These are phyloP conservation scores for Darevskia mixta DNA, from an alignment of 2,797 vertebrate genomes.

Conservation along the genomic window DNA sequence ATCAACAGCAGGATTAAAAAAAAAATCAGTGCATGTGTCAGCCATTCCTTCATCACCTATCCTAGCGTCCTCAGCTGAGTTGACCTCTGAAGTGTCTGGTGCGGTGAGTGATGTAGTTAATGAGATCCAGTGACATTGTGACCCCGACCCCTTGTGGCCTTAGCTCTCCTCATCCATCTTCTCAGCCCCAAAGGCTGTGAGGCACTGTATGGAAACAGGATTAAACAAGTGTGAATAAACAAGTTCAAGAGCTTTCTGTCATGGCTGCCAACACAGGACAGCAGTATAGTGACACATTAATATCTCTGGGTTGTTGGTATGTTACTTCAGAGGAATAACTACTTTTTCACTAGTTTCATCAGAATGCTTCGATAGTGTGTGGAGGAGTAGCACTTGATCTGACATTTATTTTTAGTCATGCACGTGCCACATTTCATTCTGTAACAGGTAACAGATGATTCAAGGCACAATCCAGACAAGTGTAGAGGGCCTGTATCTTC, in stretches of 20 bases:
- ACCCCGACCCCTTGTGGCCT: constrained; percentile 79
- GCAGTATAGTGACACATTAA: constrained; percentile 78
- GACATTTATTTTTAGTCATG: constrained; percentile 59
- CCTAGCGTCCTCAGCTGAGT: constrained; percentile 57
- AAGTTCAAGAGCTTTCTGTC: constrained; percentile 82
- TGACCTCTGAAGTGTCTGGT: constrained; percentile 78
- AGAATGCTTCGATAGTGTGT: constrained; percentile 37
- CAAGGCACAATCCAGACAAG: constrained; percentile 4
- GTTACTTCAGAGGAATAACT: constrained; percentile 78
- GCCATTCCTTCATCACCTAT: constrained; percentile 58
- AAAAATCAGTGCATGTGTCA: constrained; percentile 48
- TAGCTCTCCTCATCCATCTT: constrained; percentile 83
- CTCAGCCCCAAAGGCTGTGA: constrained; percentile 75
- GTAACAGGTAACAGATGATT: constrained; percentile 58
- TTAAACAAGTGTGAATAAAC: constrained; percentile 88
- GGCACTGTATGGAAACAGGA: constrained; percentile 79
- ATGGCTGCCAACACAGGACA: constrained; percentile 73
- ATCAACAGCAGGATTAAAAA: constrained; percentile 39
- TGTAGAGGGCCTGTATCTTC: background rate
- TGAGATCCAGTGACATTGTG: constrained; percentile 82
- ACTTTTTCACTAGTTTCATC: constrained; percentile 6
- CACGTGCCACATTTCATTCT: constrained; percentile 58
- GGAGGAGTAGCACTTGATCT: constrained; percentile 34
- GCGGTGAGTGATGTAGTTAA: constrained; percentile 83
- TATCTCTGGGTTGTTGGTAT: constrained; percentile 60